phyloP scores from a whole-genome alignment of 2,888 invertebrate species.

The Sminthurinus aureus region DNA sequence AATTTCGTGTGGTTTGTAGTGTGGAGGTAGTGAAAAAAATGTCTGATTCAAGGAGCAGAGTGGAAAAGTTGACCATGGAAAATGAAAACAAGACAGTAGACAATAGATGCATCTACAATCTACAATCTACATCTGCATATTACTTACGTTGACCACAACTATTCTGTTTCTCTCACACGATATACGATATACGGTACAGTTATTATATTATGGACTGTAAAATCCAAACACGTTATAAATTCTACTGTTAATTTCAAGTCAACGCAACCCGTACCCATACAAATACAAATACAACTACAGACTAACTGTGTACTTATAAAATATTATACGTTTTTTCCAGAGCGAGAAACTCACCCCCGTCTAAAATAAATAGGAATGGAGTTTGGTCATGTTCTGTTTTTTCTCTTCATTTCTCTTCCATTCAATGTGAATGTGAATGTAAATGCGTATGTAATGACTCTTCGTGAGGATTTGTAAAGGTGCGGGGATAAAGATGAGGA shows the following conservation, averaged over 20 bases:
- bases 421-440: no score
- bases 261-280: not conserved
- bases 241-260: not conserved
- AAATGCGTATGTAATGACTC: not conserved
- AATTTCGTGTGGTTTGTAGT: no score
- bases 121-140: not conserved
- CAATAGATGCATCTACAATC: no score
- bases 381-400: not conserved
- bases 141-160: not conserved
- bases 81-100: no score
- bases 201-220: not conserved
- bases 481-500: conserved; percentile 19
- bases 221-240: not conserved
- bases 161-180: not conserved
- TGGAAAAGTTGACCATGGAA: no score
- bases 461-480: conserved; percentile 39
- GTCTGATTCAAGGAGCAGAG: no score
- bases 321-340: no score
- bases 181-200: not conserved
- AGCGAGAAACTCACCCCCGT: no score
- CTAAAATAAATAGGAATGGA: not conserved
- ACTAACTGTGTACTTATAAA: no score
- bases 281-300: no score
- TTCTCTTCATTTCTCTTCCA: no score
- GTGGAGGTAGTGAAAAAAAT: no score